phyloP scores from a whole-genome alignment of 2,888 invertebrate genomes.

The Netelia inedita region DNA sequence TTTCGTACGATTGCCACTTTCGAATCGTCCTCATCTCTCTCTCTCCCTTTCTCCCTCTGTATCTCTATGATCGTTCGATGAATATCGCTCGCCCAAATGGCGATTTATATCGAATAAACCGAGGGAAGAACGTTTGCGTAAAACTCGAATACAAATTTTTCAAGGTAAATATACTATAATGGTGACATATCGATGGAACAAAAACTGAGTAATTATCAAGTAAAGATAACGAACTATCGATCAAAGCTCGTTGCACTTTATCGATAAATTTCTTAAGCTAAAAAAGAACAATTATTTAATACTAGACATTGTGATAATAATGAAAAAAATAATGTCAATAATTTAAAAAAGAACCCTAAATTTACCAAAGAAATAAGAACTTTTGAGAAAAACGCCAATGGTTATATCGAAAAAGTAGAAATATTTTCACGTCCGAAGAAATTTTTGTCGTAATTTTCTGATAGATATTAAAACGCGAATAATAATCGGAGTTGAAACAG shows the following conservation, averaged over 20 bases:
- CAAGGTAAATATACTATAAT: background rate
- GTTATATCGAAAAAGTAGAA: too few species aligned
- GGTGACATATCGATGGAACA: background rate
- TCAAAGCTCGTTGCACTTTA: background rate
- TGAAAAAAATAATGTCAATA: background rate
- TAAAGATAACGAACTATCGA: background rate
- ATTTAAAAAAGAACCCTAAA: background rate
- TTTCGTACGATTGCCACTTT: slow-evolving; percentile 61
- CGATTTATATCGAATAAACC: background rate
- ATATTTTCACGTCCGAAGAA: too few species aligned
- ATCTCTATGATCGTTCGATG: slow-evolving; percentile 6
- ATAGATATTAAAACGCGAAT: too few species aligned
- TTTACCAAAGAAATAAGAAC: background rate
- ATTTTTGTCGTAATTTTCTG: too few species aligned
- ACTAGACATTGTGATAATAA: background rate
- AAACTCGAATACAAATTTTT: background rate
- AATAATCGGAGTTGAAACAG: too few species aligned
- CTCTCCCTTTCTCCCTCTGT: too few species aligned
- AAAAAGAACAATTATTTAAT: background rate
- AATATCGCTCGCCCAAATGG: slow-evolving; percentile 43
- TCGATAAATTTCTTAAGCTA: background rate
- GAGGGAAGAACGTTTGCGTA: background rate
- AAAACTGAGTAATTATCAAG: background rate
- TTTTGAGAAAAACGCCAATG: background rate
- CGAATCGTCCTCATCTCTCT: slow-evolving; percentile 51